These are phyloP conservation scores for Microctonus brassicae DNA, from an alignment of 2,888 invertebrate genomes.

Conservation along the genomic window DNA sequence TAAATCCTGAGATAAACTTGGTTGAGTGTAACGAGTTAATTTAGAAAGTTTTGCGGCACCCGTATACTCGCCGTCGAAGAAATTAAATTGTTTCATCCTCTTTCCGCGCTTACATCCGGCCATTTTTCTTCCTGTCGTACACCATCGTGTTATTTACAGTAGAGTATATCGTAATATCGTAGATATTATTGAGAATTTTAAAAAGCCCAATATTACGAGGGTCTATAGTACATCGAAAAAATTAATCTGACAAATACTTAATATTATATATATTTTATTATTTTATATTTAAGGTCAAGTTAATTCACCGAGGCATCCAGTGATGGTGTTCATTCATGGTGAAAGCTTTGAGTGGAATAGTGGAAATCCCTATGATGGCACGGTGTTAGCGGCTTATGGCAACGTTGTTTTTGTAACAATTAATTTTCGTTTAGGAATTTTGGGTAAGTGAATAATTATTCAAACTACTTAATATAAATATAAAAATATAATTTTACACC, in stretches of 20 bases:
- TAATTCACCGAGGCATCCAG: constrained; percentile 77
- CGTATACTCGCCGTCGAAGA: constrained; percentile 35
- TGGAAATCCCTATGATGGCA: constrained; percentile 97
- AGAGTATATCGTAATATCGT: not conserved
- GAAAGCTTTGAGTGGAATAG: constrained; percentile 98
- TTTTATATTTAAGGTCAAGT: constrained; percentile 53
- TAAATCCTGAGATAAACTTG: constrained; percentile 52
- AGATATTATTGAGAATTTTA: constrained; percentile 7
- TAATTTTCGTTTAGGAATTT: constrained; percentile 85
- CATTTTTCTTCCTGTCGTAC: not conserved
- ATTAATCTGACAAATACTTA: not conserved
- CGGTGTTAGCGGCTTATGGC: constrained; percentile 92
- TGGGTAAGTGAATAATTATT: constrained; percentile 76
- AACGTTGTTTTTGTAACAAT: constrained; percentile 88
- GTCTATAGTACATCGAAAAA: not conserved
- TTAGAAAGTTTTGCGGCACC: constrained; percentile 42
- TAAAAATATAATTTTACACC: not conserved
- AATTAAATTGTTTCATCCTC: constrained; percentile 41
- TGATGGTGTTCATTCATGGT: constrained; percentile 93
- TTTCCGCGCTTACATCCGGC: not conserved
- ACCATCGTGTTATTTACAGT: constrained; percentile 12
- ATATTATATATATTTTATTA: not conserved
- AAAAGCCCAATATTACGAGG: not conserved
- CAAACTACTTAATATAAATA: not conserved
- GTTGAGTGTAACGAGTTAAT: constrained; percentile 46